These are phyloP conservation scores for Amia ocellicauda DNA, from an alignment of 2,113 vertebrate genomes.

Conservation along the genomic window DNA sequence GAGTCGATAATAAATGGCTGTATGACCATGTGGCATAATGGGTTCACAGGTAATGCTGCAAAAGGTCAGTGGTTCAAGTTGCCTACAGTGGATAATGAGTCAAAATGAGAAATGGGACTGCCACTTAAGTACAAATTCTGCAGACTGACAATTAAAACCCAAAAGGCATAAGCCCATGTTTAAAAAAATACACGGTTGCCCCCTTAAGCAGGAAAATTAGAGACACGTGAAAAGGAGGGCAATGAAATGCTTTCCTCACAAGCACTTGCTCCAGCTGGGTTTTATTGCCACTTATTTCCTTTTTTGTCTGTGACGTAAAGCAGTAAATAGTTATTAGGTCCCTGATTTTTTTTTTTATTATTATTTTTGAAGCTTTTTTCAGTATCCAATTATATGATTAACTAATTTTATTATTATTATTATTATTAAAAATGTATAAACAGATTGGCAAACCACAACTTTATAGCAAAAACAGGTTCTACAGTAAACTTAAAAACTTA, in stretches of 20 bases:
- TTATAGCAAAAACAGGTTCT: neutral
- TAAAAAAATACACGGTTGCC: neutral
- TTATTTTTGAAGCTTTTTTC: neutral
- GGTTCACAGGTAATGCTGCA: slow-evolving; percentile 16
- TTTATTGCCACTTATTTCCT: neutral
- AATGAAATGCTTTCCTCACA: no score
- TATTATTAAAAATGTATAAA: neutral
- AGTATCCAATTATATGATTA: neutral
- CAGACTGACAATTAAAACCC: slow-evolving; percentile 12
- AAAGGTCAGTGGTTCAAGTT: slow-evolving; percentile 22
- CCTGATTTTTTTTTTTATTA: neutral
- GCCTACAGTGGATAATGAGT: slow-evolving; percentile 25
- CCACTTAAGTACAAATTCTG: neutral
- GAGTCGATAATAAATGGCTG: slow-evolving; percentile 4
- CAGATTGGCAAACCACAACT: neutral
- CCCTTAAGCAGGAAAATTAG: neutral
- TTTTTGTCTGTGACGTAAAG: no score
- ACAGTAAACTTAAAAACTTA: no score
- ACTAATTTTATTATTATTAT: slow-evolving; percentile 4
- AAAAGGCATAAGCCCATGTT: neutral
- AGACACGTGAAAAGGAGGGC: neutral
- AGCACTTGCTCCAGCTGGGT: neutral
- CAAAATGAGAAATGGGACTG: neutral
- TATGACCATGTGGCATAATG: neutral
- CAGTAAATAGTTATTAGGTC: neutral